Evolutionary conservation across 2,888 invertebrate species (phyloP).

Genomic region (Blastobasis lacticolella): DNA sequence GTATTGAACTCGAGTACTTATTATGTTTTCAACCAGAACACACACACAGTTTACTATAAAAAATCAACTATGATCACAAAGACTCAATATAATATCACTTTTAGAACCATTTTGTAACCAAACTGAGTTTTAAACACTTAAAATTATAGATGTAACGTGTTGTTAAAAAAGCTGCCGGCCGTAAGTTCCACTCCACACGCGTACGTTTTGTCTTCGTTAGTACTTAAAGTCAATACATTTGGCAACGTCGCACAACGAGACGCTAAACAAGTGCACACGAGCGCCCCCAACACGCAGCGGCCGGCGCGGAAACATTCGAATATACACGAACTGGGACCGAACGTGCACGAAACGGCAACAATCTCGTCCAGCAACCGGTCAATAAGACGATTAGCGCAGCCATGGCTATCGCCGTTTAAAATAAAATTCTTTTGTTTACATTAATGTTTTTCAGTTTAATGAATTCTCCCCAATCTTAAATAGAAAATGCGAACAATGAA

Average conservation of each 20-base stretch:
- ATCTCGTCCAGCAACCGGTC: conserved; percentile 69
- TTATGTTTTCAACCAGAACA: conserved; percentile 17
- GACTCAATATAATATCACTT: conserved; percentile 41
- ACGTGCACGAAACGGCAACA: conserved; percentile 66
- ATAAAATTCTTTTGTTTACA: conserved; percentile 47
- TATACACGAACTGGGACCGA: conserved; percentile 55
- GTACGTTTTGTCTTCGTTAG: conserved; percentile 70
- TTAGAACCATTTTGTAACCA: conserved; percentile 4
- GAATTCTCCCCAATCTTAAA: too few relatives aligned
- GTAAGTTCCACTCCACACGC: conserved; percentile 65
- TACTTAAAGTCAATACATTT: conserved; percentile 70
- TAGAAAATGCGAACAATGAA: too few relatives aligned
- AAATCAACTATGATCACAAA: conserved; percentile 49
- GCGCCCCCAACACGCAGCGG: conserved; percentile 75
- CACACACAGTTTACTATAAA: conserved; percentile 31
- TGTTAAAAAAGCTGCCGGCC: conserved; percentile 64
- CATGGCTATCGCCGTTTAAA: conserved; percentile 39
- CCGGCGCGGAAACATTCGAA: conserved; percentile 49
- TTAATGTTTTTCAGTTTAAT: neutral
- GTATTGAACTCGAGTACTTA: conserved; percentile 26
- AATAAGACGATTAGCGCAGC: conserved; percentile 71
- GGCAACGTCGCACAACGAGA: conserved; percentile 73
- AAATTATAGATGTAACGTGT: conserved; percentile 31
- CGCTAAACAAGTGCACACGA: conserved; percentile 70
- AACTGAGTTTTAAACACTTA: conserved; percentile 6